A percentile compares a stretch with the other conserved stretches of the same genome.
Conservation (phyloP, 2,113 vertebrate species). For the Phrynosoma blainvillii region DNA sequence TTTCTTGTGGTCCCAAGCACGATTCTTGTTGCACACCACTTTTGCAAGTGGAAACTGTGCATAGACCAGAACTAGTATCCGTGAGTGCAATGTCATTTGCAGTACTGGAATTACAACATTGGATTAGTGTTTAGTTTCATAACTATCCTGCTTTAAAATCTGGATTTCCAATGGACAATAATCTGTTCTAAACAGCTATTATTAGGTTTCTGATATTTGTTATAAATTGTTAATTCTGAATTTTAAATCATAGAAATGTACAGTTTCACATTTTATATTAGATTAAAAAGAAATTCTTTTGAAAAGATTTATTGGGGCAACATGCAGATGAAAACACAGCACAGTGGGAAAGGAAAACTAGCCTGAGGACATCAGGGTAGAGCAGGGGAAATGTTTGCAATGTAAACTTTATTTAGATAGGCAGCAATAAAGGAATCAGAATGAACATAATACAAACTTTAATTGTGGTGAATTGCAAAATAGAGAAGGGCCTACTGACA, state of each 20-base stretch:
- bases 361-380: no score
- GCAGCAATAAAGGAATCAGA: background rate
- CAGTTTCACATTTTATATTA: no score
- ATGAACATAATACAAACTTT: background rate
- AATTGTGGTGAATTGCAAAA: background rate
- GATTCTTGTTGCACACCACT: no score
- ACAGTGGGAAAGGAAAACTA: background rate
- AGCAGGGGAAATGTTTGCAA: no score
- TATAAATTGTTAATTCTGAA: no score
- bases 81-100: no score
- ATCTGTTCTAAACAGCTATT: background rate
- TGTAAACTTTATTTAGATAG: background rate
- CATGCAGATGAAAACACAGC: background rate
- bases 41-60: no score
- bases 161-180: background rate
- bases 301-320: background rate
- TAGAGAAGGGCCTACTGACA: background rate
- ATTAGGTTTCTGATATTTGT: background rate
- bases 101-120: no score
- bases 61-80: no score
- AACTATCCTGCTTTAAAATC: background rate
- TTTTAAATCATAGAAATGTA: no score
- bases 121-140: background rate
- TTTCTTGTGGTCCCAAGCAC: no score
- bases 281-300: no score